A percentile compares a stretch with the other conserved stretches of the same genome.
These are phyloP conservation scores for Wiebesia pumilae DNA, from an alignment of 1,140 invertebrate genomes.

Conservation along the genomic window DNA sequence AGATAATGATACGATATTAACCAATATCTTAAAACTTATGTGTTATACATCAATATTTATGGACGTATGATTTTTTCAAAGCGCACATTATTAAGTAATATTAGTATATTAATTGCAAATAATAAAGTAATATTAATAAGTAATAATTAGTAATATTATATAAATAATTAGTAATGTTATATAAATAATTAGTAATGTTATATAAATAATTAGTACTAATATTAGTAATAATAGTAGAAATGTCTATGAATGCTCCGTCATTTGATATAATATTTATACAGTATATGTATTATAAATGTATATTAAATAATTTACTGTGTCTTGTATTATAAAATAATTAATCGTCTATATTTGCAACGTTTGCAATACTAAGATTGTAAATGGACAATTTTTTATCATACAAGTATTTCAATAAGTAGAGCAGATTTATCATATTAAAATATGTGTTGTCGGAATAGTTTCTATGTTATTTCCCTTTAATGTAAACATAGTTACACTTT, in stretches of 20 bases:
- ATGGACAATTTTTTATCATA: background rate
- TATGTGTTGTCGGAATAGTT: background rate
- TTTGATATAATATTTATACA: no score
- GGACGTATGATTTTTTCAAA: background rate
- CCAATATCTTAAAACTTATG: slow-evolving; percentile 16
- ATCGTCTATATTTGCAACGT: background rate
- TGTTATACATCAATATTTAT: slow-evolving; percentile 2
- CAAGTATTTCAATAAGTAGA: background rate
- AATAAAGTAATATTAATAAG: no score
- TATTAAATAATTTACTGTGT: background rate
- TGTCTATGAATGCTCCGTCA: no score
- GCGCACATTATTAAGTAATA: background rate
- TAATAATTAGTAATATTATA: no score
- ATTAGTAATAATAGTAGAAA: no score
- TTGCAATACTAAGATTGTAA: background rate
- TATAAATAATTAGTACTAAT: no score
- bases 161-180: no score
- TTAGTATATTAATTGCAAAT: no score
- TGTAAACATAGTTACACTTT: background rate
- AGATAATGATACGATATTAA: slow-evolving; percentile 28
- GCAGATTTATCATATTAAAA: background rate
- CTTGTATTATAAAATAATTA: background rate
- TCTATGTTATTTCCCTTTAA: background rate
- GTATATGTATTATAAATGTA: background rate
- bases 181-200: no score